Conservation (phyloP, 1,140 invertebrate species). For the Drosophila obscura region DNA sequence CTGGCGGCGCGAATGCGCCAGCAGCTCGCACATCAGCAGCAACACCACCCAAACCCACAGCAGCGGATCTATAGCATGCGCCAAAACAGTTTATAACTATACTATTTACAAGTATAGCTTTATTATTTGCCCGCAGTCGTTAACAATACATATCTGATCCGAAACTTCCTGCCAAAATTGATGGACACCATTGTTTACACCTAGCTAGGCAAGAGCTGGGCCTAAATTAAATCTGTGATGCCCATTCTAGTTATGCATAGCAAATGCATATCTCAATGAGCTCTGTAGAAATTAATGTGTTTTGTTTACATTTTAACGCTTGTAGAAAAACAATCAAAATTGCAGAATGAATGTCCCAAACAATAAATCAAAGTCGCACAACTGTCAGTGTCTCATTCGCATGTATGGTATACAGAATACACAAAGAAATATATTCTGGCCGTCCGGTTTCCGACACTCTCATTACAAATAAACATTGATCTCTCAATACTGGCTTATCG, state of each 20-base stretch:
- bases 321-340: constrained; percentile 10
- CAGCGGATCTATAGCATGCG: constrained; percentile 44
- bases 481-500: constrained; percentile 20
- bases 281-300: constrained; percentile 18
- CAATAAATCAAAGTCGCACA: constrained; percentile 27
- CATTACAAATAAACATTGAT: constrained; percentile 7
- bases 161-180: background rate
- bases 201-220: background rate
- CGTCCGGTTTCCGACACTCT: background rate
- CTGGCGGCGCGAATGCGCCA: constrained; percentile 2
- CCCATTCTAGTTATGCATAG: constrained; percentile 9
- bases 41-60: constrained; percentile 35
- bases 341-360: constrained; percentile 8
- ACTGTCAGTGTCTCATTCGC: background rate
- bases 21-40: constrained; percentile 23
- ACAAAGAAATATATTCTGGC: background rate
- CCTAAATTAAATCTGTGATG: constrained; percentile 45
- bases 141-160: background rate
- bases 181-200: constrained; percentile 14
- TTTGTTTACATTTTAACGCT: constrained; percentile 33
- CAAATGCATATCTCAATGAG: background rate
- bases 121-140: background rate
- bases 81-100: constrained; percentile 46
- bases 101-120: background rate
- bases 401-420: too few species aligned